A percentile compares a stretch with the other conserved stretches of the same genome.
Evolutionary conservation across 2,888 invertebrate species (phyloP).

Genomic region (Furcula furcula): DNA sequence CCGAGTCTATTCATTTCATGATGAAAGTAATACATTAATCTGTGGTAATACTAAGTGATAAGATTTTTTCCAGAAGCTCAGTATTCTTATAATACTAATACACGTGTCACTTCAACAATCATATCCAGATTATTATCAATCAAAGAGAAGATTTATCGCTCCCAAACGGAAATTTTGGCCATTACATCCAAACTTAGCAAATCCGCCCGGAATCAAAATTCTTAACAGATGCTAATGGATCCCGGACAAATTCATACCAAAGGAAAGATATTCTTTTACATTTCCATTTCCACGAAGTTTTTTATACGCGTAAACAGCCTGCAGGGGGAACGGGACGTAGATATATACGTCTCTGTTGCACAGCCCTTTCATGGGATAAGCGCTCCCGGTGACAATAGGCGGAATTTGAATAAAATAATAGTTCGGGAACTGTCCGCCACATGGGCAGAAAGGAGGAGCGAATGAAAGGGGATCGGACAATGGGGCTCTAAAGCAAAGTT

Average conservation of each 20-base stretch:
- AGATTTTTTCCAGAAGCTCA: too few species aligned
- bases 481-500: constrained; percentile 40
- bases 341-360: constrained; percentile 13
- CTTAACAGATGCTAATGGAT: constrained; percentile 16
- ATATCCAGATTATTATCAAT: background rate
- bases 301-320: constrained; percentile 21
- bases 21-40: too few species aligned
- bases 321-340: constrained; percentile 17
- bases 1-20: too few species aligned
- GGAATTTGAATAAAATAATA: constrained; percentile 73
- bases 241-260: constrained; percentile 8
- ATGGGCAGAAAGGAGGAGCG: constrained; percentile 36
- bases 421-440: constrained; percentile 52
- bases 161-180: background rate
- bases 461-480: constrained; percentile 40
- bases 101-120: too few species aligned
- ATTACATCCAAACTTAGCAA: constrained; percentile 11
- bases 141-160: background rate
- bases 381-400: constrained; percentile 45
- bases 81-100: too few species aligned
- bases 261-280: constrained; percentile 24
- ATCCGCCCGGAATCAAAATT: constrained; percentile 8
- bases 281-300: constrained; percentile 26
- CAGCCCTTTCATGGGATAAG: constrained; percentile 38
- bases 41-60: too few species aligned